Evolutionary conservation across 2,888 invertebrate species (phyloP).

Genomic region (Seira musarum): DNA sequence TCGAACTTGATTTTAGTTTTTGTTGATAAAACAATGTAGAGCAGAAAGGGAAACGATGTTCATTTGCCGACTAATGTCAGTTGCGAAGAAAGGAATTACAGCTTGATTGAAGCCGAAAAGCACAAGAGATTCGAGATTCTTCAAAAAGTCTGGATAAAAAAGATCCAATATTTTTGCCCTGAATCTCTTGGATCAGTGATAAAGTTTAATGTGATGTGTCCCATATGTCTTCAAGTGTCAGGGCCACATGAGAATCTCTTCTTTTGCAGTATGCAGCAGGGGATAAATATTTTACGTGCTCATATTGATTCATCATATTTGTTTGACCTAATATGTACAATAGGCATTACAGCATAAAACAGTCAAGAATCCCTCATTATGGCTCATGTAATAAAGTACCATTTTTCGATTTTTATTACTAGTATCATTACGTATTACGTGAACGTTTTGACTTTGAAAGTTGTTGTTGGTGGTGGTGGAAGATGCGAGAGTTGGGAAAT

Average conservation of each 20-base stretch:
- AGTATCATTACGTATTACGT: neutral
- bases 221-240: conserved; percentile 52
- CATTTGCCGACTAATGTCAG: no score
- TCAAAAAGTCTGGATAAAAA: neutral
- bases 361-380: no score
- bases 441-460: conserved; percentile 39
- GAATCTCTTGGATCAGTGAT: conserved; percentile 21
- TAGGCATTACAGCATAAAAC: no score
- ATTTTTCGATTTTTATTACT: neutral
- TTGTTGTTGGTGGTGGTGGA: neutral
- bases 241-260: conserved; percentile 35
- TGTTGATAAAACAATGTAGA: no score
- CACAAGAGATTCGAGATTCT: no score
- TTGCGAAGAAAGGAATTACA: no score
- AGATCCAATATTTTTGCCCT: neutral
- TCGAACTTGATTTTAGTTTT: no score
- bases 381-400: neutral
- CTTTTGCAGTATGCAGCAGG: neutral
- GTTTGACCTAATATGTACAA: conserved; percentile 33
- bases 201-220: conserved; percentile 24
- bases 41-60: no score
- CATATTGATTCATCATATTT: conserved; percentile 41
- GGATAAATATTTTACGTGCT: neutral
- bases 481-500: neutral
- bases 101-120: no score